Conservation (phyloP, 2,797 vertebrate genomes). For the Columba guinea region DNA sequence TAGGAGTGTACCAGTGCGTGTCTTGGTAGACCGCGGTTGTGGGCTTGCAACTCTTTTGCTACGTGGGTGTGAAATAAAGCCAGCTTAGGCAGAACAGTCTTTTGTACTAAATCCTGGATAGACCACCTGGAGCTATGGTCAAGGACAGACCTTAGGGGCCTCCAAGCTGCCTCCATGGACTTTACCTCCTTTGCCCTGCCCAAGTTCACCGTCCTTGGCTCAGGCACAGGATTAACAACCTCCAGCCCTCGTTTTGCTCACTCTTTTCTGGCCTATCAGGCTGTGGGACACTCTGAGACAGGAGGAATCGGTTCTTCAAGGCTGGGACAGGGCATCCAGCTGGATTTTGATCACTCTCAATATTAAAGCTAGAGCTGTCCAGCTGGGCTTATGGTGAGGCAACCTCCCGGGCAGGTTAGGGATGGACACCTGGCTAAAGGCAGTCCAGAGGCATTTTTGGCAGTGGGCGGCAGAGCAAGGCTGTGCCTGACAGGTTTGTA, state of each 20-base stretch:
- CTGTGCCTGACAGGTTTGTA: background rate
- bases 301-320: background rate
- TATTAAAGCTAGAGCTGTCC: background rate
- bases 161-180: background rate
- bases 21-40: rapidly evolving
- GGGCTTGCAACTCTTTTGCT: background rate
- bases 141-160: background rate
- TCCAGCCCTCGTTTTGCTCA: background rate
- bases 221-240: background rate
- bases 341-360: background rate
- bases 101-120: background rate
- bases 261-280: background rate
- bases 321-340: background rate
- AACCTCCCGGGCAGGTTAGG: background rate
- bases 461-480: background rate
- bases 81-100: constrained; percentile 25
- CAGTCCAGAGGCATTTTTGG: background rate
- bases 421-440: background rate
- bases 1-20: background rate
- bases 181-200: background rate
- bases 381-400: background rate
- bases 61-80: constrained; percentile 10
- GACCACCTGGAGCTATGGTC: background rate
- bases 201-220: background rate
- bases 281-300: background rate